Base-by-base conservation (phyloP, 2,113 vertebrate species). In the Serinus canaria region DNA sequence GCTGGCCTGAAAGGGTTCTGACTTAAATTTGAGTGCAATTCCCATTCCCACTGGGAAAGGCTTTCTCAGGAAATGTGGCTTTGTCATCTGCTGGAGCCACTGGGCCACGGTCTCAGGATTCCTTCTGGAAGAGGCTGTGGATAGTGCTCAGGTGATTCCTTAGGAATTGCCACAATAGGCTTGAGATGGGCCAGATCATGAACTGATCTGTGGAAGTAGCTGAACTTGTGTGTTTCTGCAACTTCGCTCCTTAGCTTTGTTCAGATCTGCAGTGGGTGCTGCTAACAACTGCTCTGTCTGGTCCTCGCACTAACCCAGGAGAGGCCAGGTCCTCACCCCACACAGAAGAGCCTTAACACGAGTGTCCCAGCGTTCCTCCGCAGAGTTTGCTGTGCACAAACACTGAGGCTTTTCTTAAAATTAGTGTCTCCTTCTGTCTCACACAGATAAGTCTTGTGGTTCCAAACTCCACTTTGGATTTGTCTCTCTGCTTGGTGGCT, bases 391-490 rank as follows among this genome's bases (percentile, higher is more conserved):
- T 24, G 82, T 87, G 85, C 77, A 66, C 74, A 52, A 64, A 59
- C 70, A 77, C 41, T 7, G 10, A 21, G 55, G 68, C 76, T 62
- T 35, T 78, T 94, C 87, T 68, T 93, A 72, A 80, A 97, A 95
- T 68, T n/a, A 72, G 90, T 94, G 88, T 97, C 81, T 97, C 94
- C 96, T 95, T 94, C 84, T 96, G 50, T 97, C 90, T 94, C 95
- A 96, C 74, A 60, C 98, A 98, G 98, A 98, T 98, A 92, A 98
- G 74, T 90, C 89, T 95, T 52, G 88, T 6, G 87, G 94, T 96
- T 95, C 96, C 96, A 96, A 95, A 77, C 86, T 90, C 67, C 93
- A 17, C 89, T 94, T 91, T 52, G 96, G 95, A 95, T 95, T 95
- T 97, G n/a, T 91, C 81, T 92, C 81, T 91, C 96, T 87, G 90